Evolutionary conservation across 2,797 vertebrate genomes (phyloP), one percentile per base, ranked within the genome.

Genomic region (Platyrinchus mystaceus): DNA sequence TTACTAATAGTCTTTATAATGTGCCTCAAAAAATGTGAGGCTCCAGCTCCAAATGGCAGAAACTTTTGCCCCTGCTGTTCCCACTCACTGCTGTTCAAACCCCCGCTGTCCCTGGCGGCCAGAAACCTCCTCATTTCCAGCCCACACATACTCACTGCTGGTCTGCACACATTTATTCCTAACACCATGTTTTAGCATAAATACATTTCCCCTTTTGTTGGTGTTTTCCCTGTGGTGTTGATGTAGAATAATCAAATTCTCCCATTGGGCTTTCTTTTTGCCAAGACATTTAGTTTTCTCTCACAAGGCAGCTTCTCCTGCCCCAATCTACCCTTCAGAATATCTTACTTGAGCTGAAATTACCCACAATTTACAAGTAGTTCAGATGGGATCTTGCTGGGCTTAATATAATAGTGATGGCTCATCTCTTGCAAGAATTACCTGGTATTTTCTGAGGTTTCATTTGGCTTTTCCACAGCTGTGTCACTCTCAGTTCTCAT

Each of bases 201-300:
- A 87, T n/a, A 77, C 75, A 63, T 89, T 94, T 93, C 70, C 56
- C 55, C 37, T 91, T 91, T 92, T 89, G 78, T 85, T 92, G 68
- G 28, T 70, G 16, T 89, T 96, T 96, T 88, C 91, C 89, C 91
- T 71, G 75, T 85, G 87, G 81, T 71, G 60, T 89, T 91, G 49
- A 53, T 87, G 82, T 46, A 74, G 87, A 85, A 70, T 94, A 96
- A 94, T 93, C 86, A 93, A 47, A 84, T 84, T 92, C 39, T 92
- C 49, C 80, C 82, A 78, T 73, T 69, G 63, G 63, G 24, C 24
- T 78, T 92, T 68, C 53, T 59, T 76, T 84, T 56, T 71, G 36
- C 86, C n/a, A 76, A 56, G 71, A 12, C 79, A 21, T 21, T 87
- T 70, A 1, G 21, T 83, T 92, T 77, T 22, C 24, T 46, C 56